Percentiles rank a stretch among this genome's conserved stretches.
phyloP scores from a whole-genome alignment of 2,113 vertebrate species.

The Callipepla squamata region DNA sequence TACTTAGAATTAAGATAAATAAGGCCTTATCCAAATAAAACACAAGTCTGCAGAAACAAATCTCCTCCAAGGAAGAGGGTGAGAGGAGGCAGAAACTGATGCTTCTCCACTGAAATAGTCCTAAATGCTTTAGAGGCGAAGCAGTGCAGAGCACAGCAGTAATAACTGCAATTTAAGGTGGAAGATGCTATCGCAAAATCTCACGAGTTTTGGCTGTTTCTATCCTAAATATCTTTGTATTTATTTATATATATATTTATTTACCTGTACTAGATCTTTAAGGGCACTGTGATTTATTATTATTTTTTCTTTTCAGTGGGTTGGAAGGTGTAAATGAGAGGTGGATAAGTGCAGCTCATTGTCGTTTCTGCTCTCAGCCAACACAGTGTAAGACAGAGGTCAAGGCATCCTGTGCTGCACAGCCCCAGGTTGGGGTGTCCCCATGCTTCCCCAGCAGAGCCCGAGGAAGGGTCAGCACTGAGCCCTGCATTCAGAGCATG shows the following conservation, averaged over 20 bases:
- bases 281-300: background rate
- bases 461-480: background rate
- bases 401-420: background rate
- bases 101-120: background rate
- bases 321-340: background rate
- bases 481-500: fast-evolving
- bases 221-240: background rate
- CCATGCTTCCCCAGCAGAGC: background rate
- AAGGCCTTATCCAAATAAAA: conserved; percentile 66
- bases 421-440: background rate
- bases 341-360: background rate
- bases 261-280: background rate
- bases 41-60: conserved; percentile 36
- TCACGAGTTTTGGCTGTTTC: background rate
- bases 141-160: background rate
- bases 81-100: conserved; percentile 10
- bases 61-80: background rate
- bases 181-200: background rate
- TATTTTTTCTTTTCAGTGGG: background rate
- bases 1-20: conserved; percentile 72
- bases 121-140: background rate
- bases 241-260: background rate
- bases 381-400: background rate
- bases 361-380: background rate
- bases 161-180: background rate